Evolutionary conservation across 2,113 vertebrate species (phyloP), one percentile per base, ranked within the genome.

Genomic region (Brachypodius melanocephalos): DNA sequence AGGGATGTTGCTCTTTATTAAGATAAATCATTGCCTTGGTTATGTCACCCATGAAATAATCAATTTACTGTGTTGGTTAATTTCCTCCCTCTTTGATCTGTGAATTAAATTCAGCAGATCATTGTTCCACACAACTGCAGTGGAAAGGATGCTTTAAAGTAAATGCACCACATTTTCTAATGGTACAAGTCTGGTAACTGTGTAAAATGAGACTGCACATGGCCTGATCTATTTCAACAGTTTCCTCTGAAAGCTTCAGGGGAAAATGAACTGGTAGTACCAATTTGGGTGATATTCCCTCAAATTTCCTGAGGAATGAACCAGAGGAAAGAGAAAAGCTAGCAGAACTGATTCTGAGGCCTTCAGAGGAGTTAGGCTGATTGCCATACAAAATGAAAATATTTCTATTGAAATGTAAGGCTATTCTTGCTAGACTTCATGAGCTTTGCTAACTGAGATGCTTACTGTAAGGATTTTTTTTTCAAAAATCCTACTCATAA

Each of bases 1-100:
- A 97, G 97, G 97, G 98, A 98, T 96, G 97, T 97, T 98, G 97
- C 97, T 98, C 97, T 98, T 97, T 98, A 98, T 98, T 98, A 98
- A 98, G 98, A 98, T 98, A 98, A 99, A 99, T 99, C 98, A 98
- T 97, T 98, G 97, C 97, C 97, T 98, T 98, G 97, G 98, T 98
- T 98, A 98, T 97, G 97, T 98, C 96, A 98, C 97, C 98, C 98
- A 98, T 98, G 98, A 98, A 98, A 98, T 98, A 98, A 99, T 98
- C 98, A 98, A 98, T 99, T 98, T 98, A 98, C 97, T 97, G 95
- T 97, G 97, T 98, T 98, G 97, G 98, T 97, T 98, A 98, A 98
- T 98, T 98, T 98, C 97, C 95, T 97, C 93, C 93, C 95, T 94
- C 98, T 98, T 98, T 98, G 98, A 98, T 98, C 98, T 98, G 98